These are phyloP conservation scores for Paramormyrops hopkinsi DNA, from an alignment of 2,797 vertebrate species.

Conservation along the genomic window DNA sequence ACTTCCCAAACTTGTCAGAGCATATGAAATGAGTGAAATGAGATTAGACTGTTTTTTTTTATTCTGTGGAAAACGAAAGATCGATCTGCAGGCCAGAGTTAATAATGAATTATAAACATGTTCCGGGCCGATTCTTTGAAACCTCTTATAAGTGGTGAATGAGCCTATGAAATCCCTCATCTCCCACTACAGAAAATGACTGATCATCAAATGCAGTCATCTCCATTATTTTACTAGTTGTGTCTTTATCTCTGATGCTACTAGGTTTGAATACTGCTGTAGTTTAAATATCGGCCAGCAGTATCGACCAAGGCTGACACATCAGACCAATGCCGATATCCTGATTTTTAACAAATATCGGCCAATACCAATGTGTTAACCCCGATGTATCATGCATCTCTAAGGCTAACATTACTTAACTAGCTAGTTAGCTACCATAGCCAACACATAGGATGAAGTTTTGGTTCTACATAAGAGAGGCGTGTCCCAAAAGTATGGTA, in stretches of 20 bases:
- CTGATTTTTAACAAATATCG: neutral
- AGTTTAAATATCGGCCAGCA: neutral
- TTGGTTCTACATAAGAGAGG: neutral
- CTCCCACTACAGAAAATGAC: neutral
- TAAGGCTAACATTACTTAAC: neutral
- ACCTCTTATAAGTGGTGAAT: neutral
- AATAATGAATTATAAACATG: neutral
- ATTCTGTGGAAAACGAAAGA: neutral
- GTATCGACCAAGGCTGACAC: neutral
- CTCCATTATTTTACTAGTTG: neutral
- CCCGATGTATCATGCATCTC: neutral
- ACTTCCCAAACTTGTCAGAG: neutral
- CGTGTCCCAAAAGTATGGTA: neutral
- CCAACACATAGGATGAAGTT: neutral
- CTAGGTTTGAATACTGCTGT: neutral
- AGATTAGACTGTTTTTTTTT: neutral
- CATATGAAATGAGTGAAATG: neutral
- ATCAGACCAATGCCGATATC: neutral
- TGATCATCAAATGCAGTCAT: neutral
- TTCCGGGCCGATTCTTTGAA: neutral
- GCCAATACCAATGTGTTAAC: neutral
- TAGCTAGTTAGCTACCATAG: neutral
- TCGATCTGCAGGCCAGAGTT: neutral
- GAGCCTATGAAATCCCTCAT: neutral
- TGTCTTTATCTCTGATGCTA: neutral